A percentile compares a stretch with the other conserved stretches of the same genome.
phyloP scores from a whole-genome alignment of 2,113 vertebrate genomes.

The Chauna torquata region DNA sequence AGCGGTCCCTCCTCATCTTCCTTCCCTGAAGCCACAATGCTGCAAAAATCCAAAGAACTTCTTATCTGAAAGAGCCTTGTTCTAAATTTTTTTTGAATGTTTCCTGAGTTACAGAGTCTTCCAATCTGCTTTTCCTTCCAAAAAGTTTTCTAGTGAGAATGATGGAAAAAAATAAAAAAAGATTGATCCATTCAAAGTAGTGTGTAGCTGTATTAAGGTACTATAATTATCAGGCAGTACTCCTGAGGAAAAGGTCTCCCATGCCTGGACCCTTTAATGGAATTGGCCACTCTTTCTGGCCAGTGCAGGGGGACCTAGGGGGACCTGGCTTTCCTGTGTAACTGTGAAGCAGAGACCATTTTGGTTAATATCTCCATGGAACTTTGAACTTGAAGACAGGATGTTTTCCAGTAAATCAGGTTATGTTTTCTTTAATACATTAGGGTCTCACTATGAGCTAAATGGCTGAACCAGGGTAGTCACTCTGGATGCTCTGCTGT shows the following conservation, averaged over 20 bases:
- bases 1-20: not conserved
- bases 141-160: not conserved
- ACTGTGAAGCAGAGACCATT: not conserved
- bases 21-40: not conserved
- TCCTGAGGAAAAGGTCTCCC: not conserved
- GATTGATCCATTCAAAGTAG: not conserved
- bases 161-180: not conserved
- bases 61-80: not conserved
- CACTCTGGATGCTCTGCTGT: not conserved
- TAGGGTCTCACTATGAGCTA: not conserved
- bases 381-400: not conserved
- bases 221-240: not conserved
- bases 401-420: not conserved
- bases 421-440: not conserved
- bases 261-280: not conserved
- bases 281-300: not conserved
- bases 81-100: not conserved
- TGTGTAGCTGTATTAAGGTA: not conserved
- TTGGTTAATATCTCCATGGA: not conserved
- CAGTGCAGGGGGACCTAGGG: too few species aligned
- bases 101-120: not conserved
- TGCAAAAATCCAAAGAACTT: not conserved
- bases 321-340: not conserved
- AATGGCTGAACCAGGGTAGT: not conserved
- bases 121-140: not conserved